phyloP scores from a whole-genome alignment of 2,113 vertebrate genomes.

The Herpetotheres cachinnans region DNA sequence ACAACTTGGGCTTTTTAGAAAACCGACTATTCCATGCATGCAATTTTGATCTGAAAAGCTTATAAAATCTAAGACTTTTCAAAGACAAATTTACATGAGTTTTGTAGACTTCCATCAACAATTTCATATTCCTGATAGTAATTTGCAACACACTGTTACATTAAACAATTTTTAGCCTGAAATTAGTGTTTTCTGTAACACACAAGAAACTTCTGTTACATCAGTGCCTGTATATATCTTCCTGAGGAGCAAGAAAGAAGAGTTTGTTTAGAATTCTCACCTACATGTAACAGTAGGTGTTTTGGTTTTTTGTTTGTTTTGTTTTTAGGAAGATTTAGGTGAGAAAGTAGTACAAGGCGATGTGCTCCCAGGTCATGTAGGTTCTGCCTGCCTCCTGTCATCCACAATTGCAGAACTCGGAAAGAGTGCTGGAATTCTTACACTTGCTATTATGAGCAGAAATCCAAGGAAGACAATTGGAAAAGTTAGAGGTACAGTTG shows the following conservation, averaged over 20 bases:
- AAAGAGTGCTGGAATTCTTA: constrained; percentile 85
- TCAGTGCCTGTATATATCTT: neutral
- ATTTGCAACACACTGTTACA: neutral
- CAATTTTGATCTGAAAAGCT: neutral
- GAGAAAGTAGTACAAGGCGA: constrained; percentile 88
- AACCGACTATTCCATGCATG: neutral
- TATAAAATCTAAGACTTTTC: neutral
- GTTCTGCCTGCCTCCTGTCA: constrained; percentile 91
- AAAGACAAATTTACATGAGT: neutral
- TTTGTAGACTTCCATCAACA: neutral
- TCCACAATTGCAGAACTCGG: constrained; percentile 87
- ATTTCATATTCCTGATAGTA: neutral
- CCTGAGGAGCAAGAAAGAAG: neutral
- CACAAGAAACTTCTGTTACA: neutral
- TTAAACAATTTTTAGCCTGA: neutral
- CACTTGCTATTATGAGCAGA: constrained; percentile 93
- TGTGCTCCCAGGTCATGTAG: constrained; percentile 84
- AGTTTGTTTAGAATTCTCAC: neutral
- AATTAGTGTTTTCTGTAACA: neutral
- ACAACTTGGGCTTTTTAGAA: neutral
- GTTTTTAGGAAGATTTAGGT: constrained; percentile 87
- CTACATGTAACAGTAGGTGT: neutral
- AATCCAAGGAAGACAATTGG: constrained; percentile 92
- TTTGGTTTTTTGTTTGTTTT: neutral
- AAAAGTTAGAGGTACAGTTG: constrained; percentile 89